Evolutionary conservation across 2,797 vertebrate genomes (phyloP), one percentile per base, ranked within the genome.

Genomic region (Acanthopagrus latus): DNA sequence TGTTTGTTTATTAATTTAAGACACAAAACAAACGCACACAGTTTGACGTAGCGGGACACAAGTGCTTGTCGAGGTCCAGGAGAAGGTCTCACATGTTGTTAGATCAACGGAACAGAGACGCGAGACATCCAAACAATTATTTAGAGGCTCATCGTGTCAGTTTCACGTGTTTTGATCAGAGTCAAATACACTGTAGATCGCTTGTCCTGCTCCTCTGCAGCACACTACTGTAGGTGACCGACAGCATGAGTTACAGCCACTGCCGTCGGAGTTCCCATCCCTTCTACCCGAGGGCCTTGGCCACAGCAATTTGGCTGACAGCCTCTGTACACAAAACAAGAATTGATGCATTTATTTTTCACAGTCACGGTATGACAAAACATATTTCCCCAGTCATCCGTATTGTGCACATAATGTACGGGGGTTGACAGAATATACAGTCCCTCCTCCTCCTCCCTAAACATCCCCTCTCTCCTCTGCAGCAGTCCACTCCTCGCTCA

Each of bases 281-380:
- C 77, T 12, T 77, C 57, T 68, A 44, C 79, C 70, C 75, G 1
- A 0, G 60, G 77, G 86, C 82, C 75, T 66, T 48, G 76, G 76
- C 81, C 74, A 60, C 66, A 76, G 82, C 84, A 88, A 89, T 86
- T 85, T 83, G 67, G 69, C 84, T 86, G 83, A 82, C 83, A 81
- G 75, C 76, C 68, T 88, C 80, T 51, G 50, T 81, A 76, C 80
- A 90, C 85, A 87, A 87, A 83, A 83, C 76, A 80, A 41, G 60
- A 87, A 82, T 82, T 76, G 83, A 89, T 84, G 81, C 76, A 84
- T 91, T 92, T 87, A 86, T 92, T 90, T 84, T 82, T 82, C 74
- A 80, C 76, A 78, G 82, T 88, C 75, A 84, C 81, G 78, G 56
- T 65, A 55, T 76, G 81, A 83, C 84, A 84, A 85, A 88, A 84